phyloP scores from a whole-genome alignment of 2,797 vertebrate species.

The Momotus momota region DNA sequence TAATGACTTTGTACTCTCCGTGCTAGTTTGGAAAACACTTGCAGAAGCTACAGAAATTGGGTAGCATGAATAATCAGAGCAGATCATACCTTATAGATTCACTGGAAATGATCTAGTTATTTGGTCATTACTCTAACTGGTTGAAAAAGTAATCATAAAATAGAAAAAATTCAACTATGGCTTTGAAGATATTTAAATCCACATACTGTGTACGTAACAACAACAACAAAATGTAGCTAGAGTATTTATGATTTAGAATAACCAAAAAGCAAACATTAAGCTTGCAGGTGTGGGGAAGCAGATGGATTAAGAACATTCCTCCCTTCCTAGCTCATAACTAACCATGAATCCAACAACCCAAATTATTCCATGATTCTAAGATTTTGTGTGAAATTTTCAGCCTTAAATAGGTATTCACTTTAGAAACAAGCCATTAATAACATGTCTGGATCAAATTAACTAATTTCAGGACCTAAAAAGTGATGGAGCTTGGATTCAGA shows the following conservation, averaged over 20 bases:
- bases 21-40: not conserved
- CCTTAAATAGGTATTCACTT: not conserved
- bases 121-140: not conserved
- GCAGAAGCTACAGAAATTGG: not conserved
- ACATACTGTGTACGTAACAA: fast-evolving
- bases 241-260: not conserved
- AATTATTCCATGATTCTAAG: too few species aligned
- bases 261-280: not conserved
- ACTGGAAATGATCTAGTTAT: not conserved
- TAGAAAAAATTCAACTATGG: not conserved
- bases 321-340: not conserved
- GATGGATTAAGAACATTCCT: not conserved
- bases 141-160: not conserved
- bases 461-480: not conserved
- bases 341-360: too few species aligned
- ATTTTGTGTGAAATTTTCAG: not conserved
- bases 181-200: not conserved
- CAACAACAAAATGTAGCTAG: not conserved
- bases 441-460: not conserved
- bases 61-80: not conserved
- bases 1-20: not conserved
- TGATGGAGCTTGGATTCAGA: not conserved
- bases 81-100: not conserved
- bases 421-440: not conserved
- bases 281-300: not conserved